Conservation (phyloP, 2,113 vertebrate species). For the Megaceryle maxima region DNA sequence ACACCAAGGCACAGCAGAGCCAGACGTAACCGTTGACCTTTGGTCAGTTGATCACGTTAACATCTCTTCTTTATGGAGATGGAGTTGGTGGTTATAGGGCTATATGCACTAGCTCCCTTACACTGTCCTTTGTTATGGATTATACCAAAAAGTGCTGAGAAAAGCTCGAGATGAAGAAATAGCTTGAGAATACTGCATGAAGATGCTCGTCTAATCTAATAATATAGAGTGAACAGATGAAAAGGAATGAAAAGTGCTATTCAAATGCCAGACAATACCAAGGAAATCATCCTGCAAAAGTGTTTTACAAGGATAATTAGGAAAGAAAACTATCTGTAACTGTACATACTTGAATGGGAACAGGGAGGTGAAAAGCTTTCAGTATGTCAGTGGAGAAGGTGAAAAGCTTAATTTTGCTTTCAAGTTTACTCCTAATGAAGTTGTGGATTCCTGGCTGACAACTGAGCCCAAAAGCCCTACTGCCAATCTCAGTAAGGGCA, state of each 20-base stretch:
- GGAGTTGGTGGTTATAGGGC: background rate
- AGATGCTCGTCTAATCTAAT: background rate
- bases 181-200: background rate
- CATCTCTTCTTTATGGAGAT: background rate
- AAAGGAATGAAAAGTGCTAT: background rate
- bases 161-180: background rate
- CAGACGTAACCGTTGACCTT: background rate
- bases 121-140: background rate
- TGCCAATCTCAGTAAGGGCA: background rate
- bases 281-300: background rate
- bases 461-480: background rate
- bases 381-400: background rate
- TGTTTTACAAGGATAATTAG: constrained; percentile 8
- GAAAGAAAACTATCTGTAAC: background rate
- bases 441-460: background rate
- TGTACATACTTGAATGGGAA: background rate
- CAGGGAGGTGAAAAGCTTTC: background rate
- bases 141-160: background rate
- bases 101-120: background rate
- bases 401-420: background rate
- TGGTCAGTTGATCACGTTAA: background rate
- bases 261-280: background rate
- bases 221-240: background rate
- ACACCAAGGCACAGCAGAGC: background rate
- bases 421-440: background rate